Evolutionary conservation across 2,113 vertebrate genomes (phyloP), one percentile per base, ranked within the genome.

Genomic region (Pachypanchax playfairii): DNA sequence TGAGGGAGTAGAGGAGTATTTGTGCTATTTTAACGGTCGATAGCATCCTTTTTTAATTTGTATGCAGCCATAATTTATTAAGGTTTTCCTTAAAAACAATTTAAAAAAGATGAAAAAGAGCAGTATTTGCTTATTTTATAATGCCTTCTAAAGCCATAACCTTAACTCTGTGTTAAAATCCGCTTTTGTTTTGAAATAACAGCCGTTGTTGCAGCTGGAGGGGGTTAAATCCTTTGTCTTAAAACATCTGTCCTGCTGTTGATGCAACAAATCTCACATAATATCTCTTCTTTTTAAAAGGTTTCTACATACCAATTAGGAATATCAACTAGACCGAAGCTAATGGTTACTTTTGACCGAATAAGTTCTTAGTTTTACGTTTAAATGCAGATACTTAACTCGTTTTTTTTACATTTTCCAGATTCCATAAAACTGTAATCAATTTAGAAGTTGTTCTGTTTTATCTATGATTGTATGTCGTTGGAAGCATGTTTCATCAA

Each of bases 211-310:
- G 75, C 70, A 85, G 68, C 65, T 79, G 73, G 70, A 77, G 49
- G 51, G 70, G 68, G 64, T 81, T 73, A 59, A 83, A 73, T 85
- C 82, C 87, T 90, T 90, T 90, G 89, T 90, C 86, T 80, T 73
- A 42, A 73, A 82, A 90, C 89, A 89, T 90, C 89, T 89, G 86
- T 73, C 77, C 82, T 70, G 74, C 78, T 79, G 77, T 77, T 70
- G 65, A 53, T 73, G 74, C 73, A 77, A n/a, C 69, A 52, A 72
- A 44, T 57, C 42, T 6, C 55, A 42, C 25, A 56, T 26, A 11
- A 49, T 35, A 50, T n/a, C 61, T 64, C 48, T 59, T 48, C 1
- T 4, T 4, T 58, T 57, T 56, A 60, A 67, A 10, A 48, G 24
- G 25, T 3, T 29, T 33, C 4, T 4, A 3, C 17, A n/a, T 50